Percentiles rank a stretch among this genome's conserved stretches.
Evolutionary conservation across 30 jellyfish, hydroid and myxozoan species (phyloP).

Genomic region (Aurelia aurita complex sp. Pacific): DNA sequence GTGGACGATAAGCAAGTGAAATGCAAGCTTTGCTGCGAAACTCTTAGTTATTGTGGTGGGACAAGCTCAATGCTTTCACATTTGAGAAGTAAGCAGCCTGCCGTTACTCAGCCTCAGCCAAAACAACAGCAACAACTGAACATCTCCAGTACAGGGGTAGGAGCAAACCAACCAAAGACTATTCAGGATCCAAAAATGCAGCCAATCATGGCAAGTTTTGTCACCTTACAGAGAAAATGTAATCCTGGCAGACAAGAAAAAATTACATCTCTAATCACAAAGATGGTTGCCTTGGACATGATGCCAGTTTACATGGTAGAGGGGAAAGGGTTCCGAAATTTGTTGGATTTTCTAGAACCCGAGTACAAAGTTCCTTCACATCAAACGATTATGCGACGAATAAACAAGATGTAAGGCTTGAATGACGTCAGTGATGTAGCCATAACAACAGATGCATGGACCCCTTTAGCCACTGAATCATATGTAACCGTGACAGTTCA

Average conservation of each 20-base stretch:
- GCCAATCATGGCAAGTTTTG: conserved; percentile 43
- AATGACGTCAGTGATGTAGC: conserved; percentile 37
- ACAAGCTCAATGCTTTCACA: conserved; percentile 53
- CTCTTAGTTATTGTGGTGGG: conserved; percentile 44
- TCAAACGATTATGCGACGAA: conserved; percentile 46
- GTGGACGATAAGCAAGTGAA: conserved; percentile 48
- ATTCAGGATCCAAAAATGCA: neutral
- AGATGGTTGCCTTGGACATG: conserved; percentile 68
- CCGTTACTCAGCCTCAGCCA: conserved; percentile 17
- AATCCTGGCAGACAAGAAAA: conserved; percentile 37
- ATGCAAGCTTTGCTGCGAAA: conserved; percentile 34
- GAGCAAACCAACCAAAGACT: neutral
- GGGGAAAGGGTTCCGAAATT: conserved; percentile 51
- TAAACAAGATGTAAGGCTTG: conserved; percentile 33
- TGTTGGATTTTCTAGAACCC: conserved; percentile 47
- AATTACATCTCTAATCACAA: conserved; percentile 32
- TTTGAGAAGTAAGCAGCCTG: conserved; percentile 37
- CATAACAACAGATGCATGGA: conserved; percentile 63
- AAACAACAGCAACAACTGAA: conserved; percentile 1
- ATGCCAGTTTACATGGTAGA: conserved; percentile 63
- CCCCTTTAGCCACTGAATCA: conserved; percentile 53
- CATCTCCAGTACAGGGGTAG: conserved; percentile 11
- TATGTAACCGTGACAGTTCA: conserved; percentile 67
- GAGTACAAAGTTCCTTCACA: conserved; percentile 57
- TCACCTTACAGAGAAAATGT: neutral